A percentile compares a stretch with the other conserved stretches of the same genome.
Evolutionary conservation across 2,797 vertebrate species (phyloP).

Genomic region (Falco cherrug): DNA sequence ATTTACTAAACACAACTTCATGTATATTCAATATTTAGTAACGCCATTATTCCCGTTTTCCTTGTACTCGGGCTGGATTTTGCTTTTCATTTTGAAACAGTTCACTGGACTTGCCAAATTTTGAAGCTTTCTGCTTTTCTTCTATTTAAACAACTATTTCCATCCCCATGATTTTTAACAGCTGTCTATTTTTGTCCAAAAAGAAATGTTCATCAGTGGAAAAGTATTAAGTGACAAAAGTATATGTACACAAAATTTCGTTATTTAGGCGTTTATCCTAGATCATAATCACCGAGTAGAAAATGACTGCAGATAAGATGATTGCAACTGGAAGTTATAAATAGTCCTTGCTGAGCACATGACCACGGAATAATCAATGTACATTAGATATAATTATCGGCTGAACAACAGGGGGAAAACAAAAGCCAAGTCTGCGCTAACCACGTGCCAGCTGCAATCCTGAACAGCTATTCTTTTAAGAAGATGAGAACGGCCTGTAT

Average conservation of each 20-base stretch:
- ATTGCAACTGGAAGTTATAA: background rate
- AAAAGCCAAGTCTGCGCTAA: background rate
- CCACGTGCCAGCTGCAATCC: background rate
- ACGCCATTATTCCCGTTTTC: background rate
- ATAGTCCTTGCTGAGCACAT: background rate
- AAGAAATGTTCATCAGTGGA: background rate
- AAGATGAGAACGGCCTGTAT: background rate
- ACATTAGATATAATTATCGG: background rate
- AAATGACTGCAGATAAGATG: background rate
- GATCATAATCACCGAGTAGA: background rate
- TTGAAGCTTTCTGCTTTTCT: background rate
- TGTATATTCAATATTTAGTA: background rate
- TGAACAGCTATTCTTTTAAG: background rate
- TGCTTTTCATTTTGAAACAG: background rate
- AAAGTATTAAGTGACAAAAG: background rate
- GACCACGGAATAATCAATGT: background rate
- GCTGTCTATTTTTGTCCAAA: background rate
- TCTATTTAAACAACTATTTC: background rate
- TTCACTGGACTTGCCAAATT: background rate
- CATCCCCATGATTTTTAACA: background rate
- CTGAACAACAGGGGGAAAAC: background rate
- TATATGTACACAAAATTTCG: background rate
- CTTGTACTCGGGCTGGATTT: background rate
- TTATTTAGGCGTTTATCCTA: slow-evolving; percentile 5
- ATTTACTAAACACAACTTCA: background rate